These are phyloP conservation scores for Pitangus sulphuratus DNA, from an alignment of 2,797 vertebrate species.

Conservation along the genomic window DNA sequence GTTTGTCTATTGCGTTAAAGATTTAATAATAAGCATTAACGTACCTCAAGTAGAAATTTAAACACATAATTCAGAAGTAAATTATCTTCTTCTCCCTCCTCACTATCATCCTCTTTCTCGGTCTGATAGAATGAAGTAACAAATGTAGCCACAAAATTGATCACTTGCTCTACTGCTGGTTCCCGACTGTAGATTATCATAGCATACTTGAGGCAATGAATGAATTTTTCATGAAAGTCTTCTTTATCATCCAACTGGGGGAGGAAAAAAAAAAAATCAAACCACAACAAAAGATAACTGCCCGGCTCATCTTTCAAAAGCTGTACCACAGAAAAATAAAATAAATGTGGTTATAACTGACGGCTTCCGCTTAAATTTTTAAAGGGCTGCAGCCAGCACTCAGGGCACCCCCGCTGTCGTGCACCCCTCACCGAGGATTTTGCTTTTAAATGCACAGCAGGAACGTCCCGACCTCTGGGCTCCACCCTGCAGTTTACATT, in stretches of 20 bases:
- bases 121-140: slow-evolving; percentile 84
- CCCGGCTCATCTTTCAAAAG: neutral
- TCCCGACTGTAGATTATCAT: slow-evolving; percentile 93
- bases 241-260: slow-evolving; percentile 86
- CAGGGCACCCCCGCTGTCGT: fast-evolving
- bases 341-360: fast-evolving
- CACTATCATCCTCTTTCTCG: slow-evolving; percentile 61
- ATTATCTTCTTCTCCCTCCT: slow-evolving; percentile 76
- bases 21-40: neutral
- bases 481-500: neutral
- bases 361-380: neutral
- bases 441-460: neutral
- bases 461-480: fast-evolving
- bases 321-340: neutral
- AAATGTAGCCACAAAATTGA: slow-evolving; percentile 91
- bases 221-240: slow-evolving; percentile 88
- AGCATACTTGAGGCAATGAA: slow-evolving; percentile 88
- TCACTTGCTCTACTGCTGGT: slow-evolving; percentile 87
- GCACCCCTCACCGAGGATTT: no score
- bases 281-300: neutral
- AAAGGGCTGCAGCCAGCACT: neutral
- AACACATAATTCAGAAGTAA: slow-evolving; percentile 88
- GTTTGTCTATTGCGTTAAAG: neutral
- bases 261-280: neutral
- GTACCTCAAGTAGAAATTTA: slow-evolving; percentile 92